These are phyloP conservation scores for Acanthopagrus latus DNA, from an alignment of 2,797 vertebrate genomes.

Conservation along the genomic window DNA sequence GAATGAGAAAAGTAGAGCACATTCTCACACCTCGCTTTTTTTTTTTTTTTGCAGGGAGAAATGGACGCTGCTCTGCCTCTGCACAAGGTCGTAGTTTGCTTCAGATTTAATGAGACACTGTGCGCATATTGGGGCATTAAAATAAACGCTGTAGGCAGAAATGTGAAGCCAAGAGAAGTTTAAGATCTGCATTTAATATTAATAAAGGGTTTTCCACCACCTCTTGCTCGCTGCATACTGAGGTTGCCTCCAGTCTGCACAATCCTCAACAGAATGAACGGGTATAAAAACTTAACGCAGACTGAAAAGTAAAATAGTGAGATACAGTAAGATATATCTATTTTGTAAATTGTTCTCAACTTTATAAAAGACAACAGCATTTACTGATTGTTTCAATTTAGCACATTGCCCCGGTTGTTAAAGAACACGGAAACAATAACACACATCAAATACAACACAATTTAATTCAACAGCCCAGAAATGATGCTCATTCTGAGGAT, in stretches of 20 bases:
- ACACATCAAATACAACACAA: background rate
- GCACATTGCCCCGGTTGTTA: background rate
- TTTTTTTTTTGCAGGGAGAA: conserved; percentile 43
- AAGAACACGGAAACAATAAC: background rate
- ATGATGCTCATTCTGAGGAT: background rate
- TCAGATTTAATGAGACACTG: conserved; percentile 65
- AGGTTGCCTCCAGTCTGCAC: conserved; percentile 32
- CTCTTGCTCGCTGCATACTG: conserved; percentile 32
- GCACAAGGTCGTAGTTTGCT: conserved; percentile 61
- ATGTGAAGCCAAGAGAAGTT: conserved; percentile 52
- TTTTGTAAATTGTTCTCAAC: background rate
- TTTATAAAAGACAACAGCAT: background rate
- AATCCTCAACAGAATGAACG: conserved; percentile 8
- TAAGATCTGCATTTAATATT: conserved; percentile 68
- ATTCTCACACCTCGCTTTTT: conserved; percentile 57
- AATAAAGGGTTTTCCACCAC: conserved; percentile 53
- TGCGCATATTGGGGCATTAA: conserved; percentile 47
- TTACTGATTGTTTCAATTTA: background rate
- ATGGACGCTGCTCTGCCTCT: conserved; percentile 51
- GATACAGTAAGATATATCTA: background rate
- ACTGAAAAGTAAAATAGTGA: background rate
- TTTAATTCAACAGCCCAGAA: background rate
- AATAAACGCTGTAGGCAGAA: conserved; percentile 64
- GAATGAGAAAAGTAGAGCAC: conserved; percentile 65
- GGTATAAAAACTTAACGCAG: conserved; percentile 19